Base-by-base conservation (phyloP, 30 jellyfish, hydroid and myxozoan species). In the Aurelia sp. region DNA sequence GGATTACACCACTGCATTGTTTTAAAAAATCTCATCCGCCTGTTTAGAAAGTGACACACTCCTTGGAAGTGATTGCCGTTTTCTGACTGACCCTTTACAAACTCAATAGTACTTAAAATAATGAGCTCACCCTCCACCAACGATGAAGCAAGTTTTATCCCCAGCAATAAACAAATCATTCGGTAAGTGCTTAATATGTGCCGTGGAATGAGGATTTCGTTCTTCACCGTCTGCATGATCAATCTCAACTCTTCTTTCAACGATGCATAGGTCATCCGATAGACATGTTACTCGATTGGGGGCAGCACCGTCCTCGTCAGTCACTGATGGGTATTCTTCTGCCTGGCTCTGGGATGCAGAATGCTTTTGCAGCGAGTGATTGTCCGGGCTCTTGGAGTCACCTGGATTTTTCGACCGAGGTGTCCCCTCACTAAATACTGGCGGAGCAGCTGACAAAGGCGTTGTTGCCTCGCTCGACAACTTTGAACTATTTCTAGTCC, bases 41-140 rank as follows among this genome's bases (percentile, higher is more conserved):
- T 27, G 33, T 27, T 27, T 27, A 27, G 33, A 27, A 27, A 27
- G 33, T 27, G 33, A 27, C 2, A 27, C 33, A 27, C 33, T 27
- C 33, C 33, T 27, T 37, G 7, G 48, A 37, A 37, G 48, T 3
- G 7, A 37, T 37, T 37, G 48, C 48, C 9, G 6, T 37, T 37
- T 37, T 37, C 3, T 7, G 4, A 37, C 50, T 37, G 11, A 44
- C 55, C 55, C 55, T 44, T 6, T 44, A 44, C 55, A 44, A 44
- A 44, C 15, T 44, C 55, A 44, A 44, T 13, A 5, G 17, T 17
- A 16, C 41, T 47, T 31, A 27, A 11, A 72, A 72, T 72, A 35
- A 2, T 10, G 23, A 57, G 51, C 96, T 69, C 33, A 91, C 97
- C 98, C 98, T 17, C 98, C 98, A 37, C 98, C 98, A 77, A 92